Base-by-base conservation (phyloP, 1,140 invertebrate species). In the Nylanderia fulva region DNA sequence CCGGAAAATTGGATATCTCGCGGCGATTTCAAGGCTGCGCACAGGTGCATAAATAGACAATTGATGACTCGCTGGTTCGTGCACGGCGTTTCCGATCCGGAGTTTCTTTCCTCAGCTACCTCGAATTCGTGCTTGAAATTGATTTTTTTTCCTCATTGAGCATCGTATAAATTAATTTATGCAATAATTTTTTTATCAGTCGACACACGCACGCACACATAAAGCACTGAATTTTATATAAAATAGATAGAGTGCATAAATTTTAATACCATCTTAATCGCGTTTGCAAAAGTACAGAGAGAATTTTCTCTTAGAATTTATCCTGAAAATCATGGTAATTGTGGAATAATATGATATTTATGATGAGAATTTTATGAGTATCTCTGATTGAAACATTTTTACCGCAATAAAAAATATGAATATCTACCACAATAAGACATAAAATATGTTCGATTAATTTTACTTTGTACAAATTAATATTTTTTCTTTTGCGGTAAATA, bases 1-100 rank as follows among this genome's bases (percentile, higher is more conserved):
- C 36, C 66, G 77, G 77, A 72, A 82, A 82, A 82, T 72, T 82
- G 77, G 66, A 72, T 79, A 27, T 18, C 76, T 79, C 45, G 48
- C 45, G 29, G 63, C 63, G 76, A 79, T 72, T 58, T 71, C 66
- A 82, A 82, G 66, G 77, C 27, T 71, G 39, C 52, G 48, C 52
- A 36, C 66, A 82, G 77, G 77, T 82, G 77, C 77, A 42, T 79
- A 56, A 79, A 39, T 45, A 60, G 64, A 18, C 76, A 39, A n/a
- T n/a, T 48, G 77, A 80, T 80, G 36, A 82, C 77, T 82, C 77
- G 66, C 36, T 39, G 21, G 45, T 79, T 79, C 21, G 33, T 54
- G 42, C 42, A 15, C 21, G 13, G 60, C 21, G 29, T 54, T 27
- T 68, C 36, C 42, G n/a, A 66, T 79, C 29, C 29, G 42, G n/a